phyloP scores from a whole-genome alignment of 2,113 vertebrate genomes.

The Cochlearius cochlearius region DNA sequence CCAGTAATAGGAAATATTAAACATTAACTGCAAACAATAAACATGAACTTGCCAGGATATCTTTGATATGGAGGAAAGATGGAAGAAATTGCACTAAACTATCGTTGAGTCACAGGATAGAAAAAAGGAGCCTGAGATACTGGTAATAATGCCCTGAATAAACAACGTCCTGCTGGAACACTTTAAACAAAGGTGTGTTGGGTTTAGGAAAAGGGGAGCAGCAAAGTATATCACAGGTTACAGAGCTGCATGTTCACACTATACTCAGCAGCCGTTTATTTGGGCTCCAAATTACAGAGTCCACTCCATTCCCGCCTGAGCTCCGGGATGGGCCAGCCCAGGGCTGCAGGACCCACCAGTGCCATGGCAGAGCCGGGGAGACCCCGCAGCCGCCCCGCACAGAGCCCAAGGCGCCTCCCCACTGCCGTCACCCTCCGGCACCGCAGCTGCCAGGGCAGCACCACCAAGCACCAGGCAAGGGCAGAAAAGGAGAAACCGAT shows the following conservation, averaged over 20 bases:
- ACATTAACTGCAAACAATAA: slow-evolving; percentile 62
- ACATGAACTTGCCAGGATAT: slow-evolving; percentile 31
- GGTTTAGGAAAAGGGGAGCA: slow-evolving; percentile 24
- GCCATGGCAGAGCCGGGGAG: not conserved
- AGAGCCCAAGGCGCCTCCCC: not conserved
- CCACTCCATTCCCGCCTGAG: not conserved
- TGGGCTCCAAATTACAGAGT: not conserved
- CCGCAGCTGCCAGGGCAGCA: rapidly evolving
- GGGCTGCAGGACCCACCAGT: not conserved
- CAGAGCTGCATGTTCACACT: not conserved
- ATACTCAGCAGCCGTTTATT: not conserved
- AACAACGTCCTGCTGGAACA: slow-evolving; percentile 37
- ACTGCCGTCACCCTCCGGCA: not conserved
- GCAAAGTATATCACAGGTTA: not conserved
- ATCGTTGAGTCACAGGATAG: slow-evolving; percentile 26
- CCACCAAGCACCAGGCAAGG: not conserved
- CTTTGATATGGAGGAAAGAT: slow-evolving; percentile 21
- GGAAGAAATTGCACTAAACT: slow-evolving; percentile 46
- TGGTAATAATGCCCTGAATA: slow-evolving; percentile 45
- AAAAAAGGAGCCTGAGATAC: slow-evolving; percentile 38
- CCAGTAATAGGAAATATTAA: slow-evolving; percentile 61
- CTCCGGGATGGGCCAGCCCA: not conserved
- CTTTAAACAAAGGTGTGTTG: slow-evolving; percentile 51
- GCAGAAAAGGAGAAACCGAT: not conserved
- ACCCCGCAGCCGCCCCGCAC: not conserved